Conservation (phyloP, 2,888 invertebrate genomes). For the Andrena bicolor region DNA sequence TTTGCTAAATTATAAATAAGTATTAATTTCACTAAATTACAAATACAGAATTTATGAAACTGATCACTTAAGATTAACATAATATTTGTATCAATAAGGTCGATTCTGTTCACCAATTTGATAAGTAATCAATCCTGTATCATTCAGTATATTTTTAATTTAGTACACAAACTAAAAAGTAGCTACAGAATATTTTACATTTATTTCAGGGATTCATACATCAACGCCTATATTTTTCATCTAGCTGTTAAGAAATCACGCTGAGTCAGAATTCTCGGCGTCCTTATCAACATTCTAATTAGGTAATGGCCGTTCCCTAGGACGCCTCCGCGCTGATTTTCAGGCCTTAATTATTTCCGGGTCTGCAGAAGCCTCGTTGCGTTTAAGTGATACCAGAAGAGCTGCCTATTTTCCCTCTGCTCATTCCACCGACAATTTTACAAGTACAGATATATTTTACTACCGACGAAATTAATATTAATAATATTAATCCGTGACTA, state of each 20-base stretch:
- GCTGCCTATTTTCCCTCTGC: background rate
- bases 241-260: background rate
- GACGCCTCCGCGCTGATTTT: slow-evolving; percentile 62
- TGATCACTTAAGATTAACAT: no score
- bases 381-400: background rate
- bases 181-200: background rate
- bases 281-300: slow-evolving; percentile 56
- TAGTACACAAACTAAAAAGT: background rate
- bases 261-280: slow-evolving; percentile 15
- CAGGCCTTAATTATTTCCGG: slow-evolving; percentile 45
- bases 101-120: no score
- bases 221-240: background rate
- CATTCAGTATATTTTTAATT: background rate
- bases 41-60: no score
- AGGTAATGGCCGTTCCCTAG: slow-evolving; percentile 59
- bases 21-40: no score
- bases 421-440: no score
- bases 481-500: no score
- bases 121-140: no score
- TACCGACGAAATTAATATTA: no score
- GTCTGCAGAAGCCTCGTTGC: slow-evolving; percentile 11
- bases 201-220: background rate
- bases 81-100: no score
- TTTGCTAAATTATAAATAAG: no score
- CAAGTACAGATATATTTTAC: no score